phyloP scores from a whole-genome alignment of 92 coral and sea anemone genomes.

The Zoanthus sansibaricus region DNA sequence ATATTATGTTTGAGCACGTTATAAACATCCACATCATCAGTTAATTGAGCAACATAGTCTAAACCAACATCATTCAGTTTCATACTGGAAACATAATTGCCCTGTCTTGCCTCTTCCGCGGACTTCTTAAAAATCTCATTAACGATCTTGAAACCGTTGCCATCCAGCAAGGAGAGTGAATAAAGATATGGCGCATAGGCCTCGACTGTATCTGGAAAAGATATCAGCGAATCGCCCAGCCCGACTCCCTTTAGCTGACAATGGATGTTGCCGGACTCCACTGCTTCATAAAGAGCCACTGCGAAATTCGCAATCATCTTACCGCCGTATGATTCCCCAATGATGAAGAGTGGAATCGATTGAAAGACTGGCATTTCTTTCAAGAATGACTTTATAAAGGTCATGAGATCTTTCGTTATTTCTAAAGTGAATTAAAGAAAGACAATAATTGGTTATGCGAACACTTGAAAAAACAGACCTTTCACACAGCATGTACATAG shows the following conservation, averaged over 20 bases:
- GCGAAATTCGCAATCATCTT: conserved; percentile 83
- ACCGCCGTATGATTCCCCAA: conserved; percentile 88
- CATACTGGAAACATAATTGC: conserved; percentile 61
- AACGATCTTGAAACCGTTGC: conserved; percentile 48
- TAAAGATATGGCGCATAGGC: conserved; percentile 76
- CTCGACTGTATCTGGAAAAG: conserved; percentile 67
- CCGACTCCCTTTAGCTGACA: conserved; percentile 76
- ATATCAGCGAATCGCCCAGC: conserved; percentile 79
- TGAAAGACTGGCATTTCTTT: conserved; percentile 68
- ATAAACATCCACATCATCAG: conserved; percentile 81
- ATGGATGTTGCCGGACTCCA: conserved; percentile 51
- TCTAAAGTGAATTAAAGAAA: conserved; percentile 32
- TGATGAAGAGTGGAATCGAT: conserved; percentile 68
- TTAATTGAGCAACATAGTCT: conserved; percentile 41
- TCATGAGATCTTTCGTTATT: conserved; percentile 72
- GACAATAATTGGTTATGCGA: no score
- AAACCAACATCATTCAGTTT: conserved; percentile 35
- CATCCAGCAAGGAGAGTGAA: conserved; percentile 75
- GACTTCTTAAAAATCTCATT: conserved; percentile 43
- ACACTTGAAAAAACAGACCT: no score
- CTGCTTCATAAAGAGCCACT: conserved; percentile 60
- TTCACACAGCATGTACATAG: no score
- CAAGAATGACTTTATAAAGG: conserved; percentile 69
- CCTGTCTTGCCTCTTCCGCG: conserved; percentile 60
- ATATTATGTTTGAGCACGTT: conserved; percentile 70